phyloP scores from a whole-genome alignment of 1,140 invertebrate genomes.

The Sycophaga agraensis region DNA sequence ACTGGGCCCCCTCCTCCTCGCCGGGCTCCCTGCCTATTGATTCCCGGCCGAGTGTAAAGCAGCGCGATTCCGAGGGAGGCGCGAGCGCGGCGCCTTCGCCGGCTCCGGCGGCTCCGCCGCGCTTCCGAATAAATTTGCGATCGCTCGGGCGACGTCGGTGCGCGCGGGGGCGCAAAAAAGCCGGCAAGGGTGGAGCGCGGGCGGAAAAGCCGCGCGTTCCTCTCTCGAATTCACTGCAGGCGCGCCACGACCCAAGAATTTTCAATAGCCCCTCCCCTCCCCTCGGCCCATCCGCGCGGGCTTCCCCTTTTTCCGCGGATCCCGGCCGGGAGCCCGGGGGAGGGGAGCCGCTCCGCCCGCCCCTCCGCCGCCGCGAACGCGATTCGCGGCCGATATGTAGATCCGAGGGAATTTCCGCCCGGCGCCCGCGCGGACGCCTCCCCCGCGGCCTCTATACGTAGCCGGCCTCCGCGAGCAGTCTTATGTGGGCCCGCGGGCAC shows the following conservation, averaged over 20 bases:
- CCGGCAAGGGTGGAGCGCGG: not conserved
- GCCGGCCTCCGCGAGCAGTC: not conserved
- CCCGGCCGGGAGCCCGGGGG: too few species aligned
- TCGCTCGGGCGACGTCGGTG: conserved; percentile 40
- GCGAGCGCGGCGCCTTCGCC: conserved; percentile 36
- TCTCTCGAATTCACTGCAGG: conserved; percentile 30
- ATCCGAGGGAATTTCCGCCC: conserved; percentile 18
- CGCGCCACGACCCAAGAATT: conserved; percentile 35
- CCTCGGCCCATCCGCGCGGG: not conserved
- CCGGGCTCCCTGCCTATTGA: conserved; percentile 53
- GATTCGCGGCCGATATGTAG: conserved; percentile 23
- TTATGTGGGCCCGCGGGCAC: not conserved
- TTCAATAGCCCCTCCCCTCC: conserved; percentile 33
- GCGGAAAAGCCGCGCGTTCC: conserved; percentile 38
- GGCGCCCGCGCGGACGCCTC: not conserved
- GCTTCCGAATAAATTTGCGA: conserved; percentile 55
- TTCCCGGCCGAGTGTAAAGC: conserved; percentile 53
- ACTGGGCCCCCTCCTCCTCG: too few species aligned
- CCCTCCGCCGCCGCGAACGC: conserved; percentile 11
- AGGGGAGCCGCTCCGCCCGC: not conserved
- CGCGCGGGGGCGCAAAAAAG: conserved; percentile 17
- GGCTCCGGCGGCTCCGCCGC: conserved; percentile 42
- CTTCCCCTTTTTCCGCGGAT: not conserved
- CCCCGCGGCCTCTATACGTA: not conserved
- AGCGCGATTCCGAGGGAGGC: conserved; percentile 45